Base-by-base conservation (phyloP, 2,113 vertebrate genomes). In the Gulo gulo region DNA sequence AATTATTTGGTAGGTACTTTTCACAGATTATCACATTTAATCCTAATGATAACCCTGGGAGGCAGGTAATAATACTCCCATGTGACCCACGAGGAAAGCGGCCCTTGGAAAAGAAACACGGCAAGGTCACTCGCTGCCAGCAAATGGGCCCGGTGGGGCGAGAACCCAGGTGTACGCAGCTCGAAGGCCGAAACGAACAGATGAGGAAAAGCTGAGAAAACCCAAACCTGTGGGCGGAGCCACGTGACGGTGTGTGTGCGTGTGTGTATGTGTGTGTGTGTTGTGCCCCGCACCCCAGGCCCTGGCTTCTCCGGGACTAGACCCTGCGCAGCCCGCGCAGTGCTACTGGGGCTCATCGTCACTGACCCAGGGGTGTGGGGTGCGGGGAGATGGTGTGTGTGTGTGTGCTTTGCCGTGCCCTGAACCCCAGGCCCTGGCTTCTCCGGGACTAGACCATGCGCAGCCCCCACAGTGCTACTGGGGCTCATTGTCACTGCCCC, bases 171-270 rank as follows among this genome's bases (percentile, higher is more conserved):
- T 1, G 0, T 16, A 55, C 57, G n/a, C 59, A 78, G 34, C 1
- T 11, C 31, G 4, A 21, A 8, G 0, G 45, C 31, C 9, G 61
- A 74, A 4, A 11, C 16, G 73, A 45, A 23, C 71, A 29, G 16
- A 23, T 24, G 39, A 39, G 13, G 31, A 12, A 57, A 39, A 59
- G 39, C 31, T 20, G 9, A 34, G 81, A 23, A 59, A 65, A 74
- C 55, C 65, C 26, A 0, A 1, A 21, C 12, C 10, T 39, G 34
- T 23, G 20, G 21, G 5, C 2, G 5, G 14, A 29, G 34, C 20
- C 8, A 0, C 0, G 29, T 1, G 81, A 47, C 39, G 39, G 39
- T 42, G 1, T 7, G 45, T 8, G n/a, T n/a, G 45, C 1, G 45
- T 8, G 45, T 8, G 45, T 8, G 45, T 8, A 7, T 45, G 45